These are phyloP conservation scores for Oreonectes daqikongensis DNA, from an alignment of 2,797 vertebrate genomes.

Conservation along the genomic window DNA sequence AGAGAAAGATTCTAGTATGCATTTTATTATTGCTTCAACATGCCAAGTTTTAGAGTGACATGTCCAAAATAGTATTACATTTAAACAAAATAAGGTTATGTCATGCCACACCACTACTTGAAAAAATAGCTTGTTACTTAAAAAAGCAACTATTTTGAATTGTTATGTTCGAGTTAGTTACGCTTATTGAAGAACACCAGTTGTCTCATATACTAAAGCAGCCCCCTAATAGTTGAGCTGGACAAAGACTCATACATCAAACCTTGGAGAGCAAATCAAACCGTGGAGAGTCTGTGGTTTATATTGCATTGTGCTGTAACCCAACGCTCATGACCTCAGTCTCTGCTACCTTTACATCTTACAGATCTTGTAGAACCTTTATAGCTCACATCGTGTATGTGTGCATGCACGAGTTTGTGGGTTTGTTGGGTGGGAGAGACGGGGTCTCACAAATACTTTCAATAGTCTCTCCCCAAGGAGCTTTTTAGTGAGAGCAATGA, in stretches of 20 bases:
- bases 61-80: neutral
- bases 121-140: neutral
- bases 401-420: constrained; percentile 23
- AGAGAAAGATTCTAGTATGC: neutral
- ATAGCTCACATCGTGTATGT: neutral
- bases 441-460: constrained; percentile 50
- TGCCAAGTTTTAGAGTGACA: too few relatives aligned
- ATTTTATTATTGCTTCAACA: neutral
- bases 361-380: constrained; percentile 28
- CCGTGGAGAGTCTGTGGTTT: neutral
- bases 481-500: constrained; percentile 39
- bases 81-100: neutral
- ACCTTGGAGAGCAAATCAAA: neutral
- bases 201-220: too few relatives aligned
- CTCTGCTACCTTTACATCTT: constrained; percentile 12
- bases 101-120: neutral
- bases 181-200: too few relatives aligned
- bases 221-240: too few relatives aligned
- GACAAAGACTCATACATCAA: too few relatives aligned
- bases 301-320: constrained; percentile 20
- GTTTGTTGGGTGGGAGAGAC: neutral
- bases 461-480: constrained; percentile 45
- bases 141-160: too few relatives aligned
- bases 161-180: too few relatives aligned
- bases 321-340: constrained; percentile 27